These are phyloP conservation scores for Drosophila colorata DNA, from an alignment of 2,888 invertebrate species.

Conservation along the genomic window DNA sequence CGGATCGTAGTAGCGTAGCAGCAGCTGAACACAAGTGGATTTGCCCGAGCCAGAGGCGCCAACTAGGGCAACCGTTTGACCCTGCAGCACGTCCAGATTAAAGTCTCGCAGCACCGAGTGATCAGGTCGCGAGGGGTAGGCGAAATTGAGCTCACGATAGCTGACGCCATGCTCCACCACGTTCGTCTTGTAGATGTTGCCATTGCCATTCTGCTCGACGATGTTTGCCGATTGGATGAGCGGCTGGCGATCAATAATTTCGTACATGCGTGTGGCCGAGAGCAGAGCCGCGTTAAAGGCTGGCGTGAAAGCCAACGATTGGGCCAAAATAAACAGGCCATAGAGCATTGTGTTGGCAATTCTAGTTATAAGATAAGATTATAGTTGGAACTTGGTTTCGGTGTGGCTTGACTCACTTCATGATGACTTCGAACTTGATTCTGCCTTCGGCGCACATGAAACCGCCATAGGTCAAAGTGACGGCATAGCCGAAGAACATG, in stretches of 20 bases:
- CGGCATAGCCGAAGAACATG: conserved; percentile 90
- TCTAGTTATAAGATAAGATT: conserved; percentile 83
- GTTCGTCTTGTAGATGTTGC: conserved; percentile 56
- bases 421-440: conserved; percentile 88
- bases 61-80: conserved; percentile 90
- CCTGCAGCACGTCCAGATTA: conserved; percentile 88
- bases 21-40: conserved; percentile 91
- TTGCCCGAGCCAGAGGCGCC: conserved; percentile 93
- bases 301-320: conserved; percentile 91
- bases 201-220: conserved; percentile 43
- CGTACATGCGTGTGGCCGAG: conserved; percentile 89
- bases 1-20: conserved; percentile 93
- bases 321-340: conserved; percentile 91
- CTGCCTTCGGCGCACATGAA: conserved; percentile 88
- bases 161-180: conserved; percentile 77
- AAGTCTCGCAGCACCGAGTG: conserved; percentile 90
- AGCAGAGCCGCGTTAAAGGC: conserved; percentile 90
- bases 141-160: conserved; percentile 89
- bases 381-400: accelerated
- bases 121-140: conserved; percentile 92
- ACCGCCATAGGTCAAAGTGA: conserved; percentile 90
- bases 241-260: conserved; percentile 88
- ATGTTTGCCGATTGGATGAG: conserved; percentile 85
- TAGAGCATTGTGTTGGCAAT: conserved; percentile 91
- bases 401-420: conserved; percentile 86